phyloP scores from a whole-genome alignment of 2,888 invertebrate species.

The Mimumesa dahlbomi region DNA sequence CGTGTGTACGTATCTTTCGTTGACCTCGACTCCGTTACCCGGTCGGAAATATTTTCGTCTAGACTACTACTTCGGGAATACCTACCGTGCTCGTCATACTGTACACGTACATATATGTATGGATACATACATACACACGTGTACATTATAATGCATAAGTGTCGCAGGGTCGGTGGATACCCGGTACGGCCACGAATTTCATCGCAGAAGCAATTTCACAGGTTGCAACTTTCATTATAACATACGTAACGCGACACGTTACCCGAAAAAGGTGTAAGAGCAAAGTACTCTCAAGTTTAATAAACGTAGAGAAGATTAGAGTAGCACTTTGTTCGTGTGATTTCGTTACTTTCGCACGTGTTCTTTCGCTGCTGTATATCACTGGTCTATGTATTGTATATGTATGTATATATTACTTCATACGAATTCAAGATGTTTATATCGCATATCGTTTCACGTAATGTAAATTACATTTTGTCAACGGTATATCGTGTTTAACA shows the following conservation, averaged over 20 bases:
- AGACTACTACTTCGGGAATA: background rate
- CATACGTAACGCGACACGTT: slow-evolving; percentile 7
- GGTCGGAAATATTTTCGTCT: slow-evolving; percentile 14
- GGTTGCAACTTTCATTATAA: slow-evolving; percentile 34
- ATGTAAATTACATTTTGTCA: no score
- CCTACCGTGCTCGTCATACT: background rate
- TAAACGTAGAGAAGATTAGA: slow-evolving; percentile 3
- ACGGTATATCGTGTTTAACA: no score
- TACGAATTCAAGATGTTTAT: no score
- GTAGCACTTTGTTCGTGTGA: no score
- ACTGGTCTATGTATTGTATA: no score
- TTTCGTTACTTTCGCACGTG: no score
- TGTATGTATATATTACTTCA: no score
- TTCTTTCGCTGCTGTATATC: no score
- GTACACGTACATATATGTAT: background rate
- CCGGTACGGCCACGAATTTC: slow-evolving; percentile 29
- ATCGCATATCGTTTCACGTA: no score
- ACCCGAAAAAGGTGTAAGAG: slow-evolving; percentile 2
- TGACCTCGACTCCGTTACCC: background rate
- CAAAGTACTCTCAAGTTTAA: slow-evolving; percentile 1
- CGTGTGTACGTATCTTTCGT: background rate
- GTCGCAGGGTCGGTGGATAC: background rate
- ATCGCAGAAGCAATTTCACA: slow-evolving; percentile 49
- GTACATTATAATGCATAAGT: background rate
- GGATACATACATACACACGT: background rate